Percentiles rank a stretch among this genome's conserved stretches.
These are phyloP conservation scores for Eupeodes corollae DNA, from an alignment of 1,140 invertebrate species.

Conservation along the genomic window DNA sequence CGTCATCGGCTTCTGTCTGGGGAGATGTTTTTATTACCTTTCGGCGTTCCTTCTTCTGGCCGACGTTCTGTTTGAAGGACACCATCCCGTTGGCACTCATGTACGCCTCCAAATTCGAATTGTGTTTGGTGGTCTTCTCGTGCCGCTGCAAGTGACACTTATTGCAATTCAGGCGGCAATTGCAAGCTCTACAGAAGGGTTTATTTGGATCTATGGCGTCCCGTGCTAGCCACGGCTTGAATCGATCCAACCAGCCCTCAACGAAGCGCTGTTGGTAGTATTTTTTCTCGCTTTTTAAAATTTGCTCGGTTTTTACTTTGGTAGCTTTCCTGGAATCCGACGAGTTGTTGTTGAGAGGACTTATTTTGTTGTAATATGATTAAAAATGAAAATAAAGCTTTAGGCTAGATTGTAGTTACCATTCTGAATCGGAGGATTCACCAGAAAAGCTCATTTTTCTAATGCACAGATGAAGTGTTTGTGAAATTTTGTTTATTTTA, in stretches of 20 bases:
- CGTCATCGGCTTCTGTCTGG: too few species aligned
- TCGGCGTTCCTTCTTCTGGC: too few species aligned
- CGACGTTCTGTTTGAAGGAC: too few species aligned
- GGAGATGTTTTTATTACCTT: too few species aligned
- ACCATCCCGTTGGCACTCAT: too few species aligned
- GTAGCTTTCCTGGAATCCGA: constrained; percentile 19
- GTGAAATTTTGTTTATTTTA: too few species aligned
- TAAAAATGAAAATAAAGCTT: background rate
- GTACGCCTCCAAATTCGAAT: constrained; percentile 19
- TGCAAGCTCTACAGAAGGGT: constrained; percentile 29
- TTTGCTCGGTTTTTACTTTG: constrained; percentile 15
- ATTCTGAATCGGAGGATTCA: constrained; percentile 28
- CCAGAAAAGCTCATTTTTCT: constrained; percentile 27
- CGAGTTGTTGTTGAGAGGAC: too few species aligned
- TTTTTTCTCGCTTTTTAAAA: constrained; percentile 16
- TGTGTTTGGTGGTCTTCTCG: constrained; percentile 27
- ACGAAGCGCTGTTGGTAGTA: constrained; percentile 30
- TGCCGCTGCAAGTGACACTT: constrained; percentile 30
- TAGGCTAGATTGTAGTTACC: constrained; percentile 11
- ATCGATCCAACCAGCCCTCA: constrained; percentile 30
- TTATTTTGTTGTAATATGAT: background rate
- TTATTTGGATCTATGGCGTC: constrained; percentile 25
- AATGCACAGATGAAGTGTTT: too few species aligned
- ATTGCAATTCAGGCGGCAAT: constrained; percentile 28
- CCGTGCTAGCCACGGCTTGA: constrained; percentile 25